These are phyloP conservation scores for Colinus virginianus DNA, from an alignment of 2,113 vertebrate species.

Conservation along the genomic window DNA sequence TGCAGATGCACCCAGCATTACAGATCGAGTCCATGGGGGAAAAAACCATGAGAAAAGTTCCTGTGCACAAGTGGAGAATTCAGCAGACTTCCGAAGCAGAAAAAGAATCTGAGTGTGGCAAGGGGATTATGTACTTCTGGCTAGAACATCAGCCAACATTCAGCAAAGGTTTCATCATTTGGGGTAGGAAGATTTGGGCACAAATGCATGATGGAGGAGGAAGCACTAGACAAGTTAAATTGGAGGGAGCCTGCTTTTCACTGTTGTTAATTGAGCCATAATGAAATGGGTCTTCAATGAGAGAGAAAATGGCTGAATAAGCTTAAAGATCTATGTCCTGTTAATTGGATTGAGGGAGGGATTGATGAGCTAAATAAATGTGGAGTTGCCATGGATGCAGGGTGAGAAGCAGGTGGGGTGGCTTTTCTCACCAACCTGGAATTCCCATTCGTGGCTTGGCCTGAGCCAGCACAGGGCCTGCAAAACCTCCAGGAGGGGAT, in stretches of 20 bases:
- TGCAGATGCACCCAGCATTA: not conserved
- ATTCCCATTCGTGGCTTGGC: not conserved
- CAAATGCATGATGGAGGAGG: not conserved
- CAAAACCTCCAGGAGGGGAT: not conserved
- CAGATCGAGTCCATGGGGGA: not conserved
- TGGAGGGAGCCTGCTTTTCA: not conserved
- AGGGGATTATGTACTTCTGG: not conserved
- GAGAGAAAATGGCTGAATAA: not conserved
- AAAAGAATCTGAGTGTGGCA: not conserved
- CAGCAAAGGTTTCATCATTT: not conserved
- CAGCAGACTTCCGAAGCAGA: not conserved
- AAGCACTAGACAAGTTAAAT: not conserved
- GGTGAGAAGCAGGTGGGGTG: not conserved
- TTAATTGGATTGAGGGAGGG: not conserved
- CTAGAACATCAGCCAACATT: not conserved
- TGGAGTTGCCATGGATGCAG: rapidly evolving
- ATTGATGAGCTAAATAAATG: not conserved
- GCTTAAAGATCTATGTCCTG: not conserved
- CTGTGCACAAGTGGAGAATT: not conserved
- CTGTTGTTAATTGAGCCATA: not conserved
- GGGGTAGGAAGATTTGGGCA: not conserved
- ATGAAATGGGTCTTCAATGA: not conserved
- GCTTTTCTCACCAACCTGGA: not conserved
- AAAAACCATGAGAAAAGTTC: not conserved
- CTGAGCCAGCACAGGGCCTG: rapidly evolving